phyloP scores from a whole-genome alignment of 2,113 vertebrate species.

The Caranx ignobilis region DNA sequence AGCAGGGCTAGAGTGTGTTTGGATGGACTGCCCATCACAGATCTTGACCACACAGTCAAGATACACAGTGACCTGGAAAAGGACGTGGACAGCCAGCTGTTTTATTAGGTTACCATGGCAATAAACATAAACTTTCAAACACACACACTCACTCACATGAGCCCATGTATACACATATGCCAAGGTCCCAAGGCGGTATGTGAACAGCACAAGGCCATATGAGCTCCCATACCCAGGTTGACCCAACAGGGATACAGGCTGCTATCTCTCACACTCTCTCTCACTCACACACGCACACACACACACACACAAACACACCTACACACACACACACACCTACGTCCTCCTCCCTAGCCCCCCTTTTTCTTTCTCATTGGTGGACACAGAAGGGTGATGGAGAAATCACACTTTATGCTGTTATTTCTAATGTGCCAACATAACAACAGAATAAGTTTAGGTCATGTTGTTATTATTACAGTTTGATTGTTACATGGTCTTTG shows the following conservation, averaged over 20 bases:
- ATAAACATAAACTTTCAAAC: constrained; percentile 23
- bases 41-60: constrained; percentile 23
- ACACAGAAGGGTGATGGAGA: constrained; percentile 22
- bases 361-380: constrained; percentile 11
- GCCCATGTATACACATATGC: constrained; percentile 39
- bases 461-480: constrained; percentile 59
- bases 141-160: constrained; percentile 30
- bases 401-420: constrained; percentile 6
- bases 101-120: constrained; percentile 53
- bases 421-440: constrained; percentile 24
- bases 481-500: constrained; percentile 41
- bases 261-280: background rate
- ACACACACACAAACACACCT: no score
- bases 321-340: background rate
- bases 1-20: background rate
- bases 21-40: background rate
- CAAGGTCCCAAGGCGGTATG: constrained; percentile 45
- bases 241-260: constrained; percentile 48
- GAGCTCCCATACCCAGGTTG: constrained; percentile 57
- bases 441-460: constrained; percentile 38
- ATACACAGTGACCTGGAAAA: constrained; percentile 65
- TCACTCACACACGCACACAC: no score
- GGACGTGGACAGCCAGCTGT: constrained; percentile 60
- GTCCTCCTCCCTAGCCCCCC: no score
- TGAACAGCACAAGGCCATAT: constrained; percentile 47